These are phyloP conservation scores for Sinosuthora webbiana DNA, from an alignment of 2,113 vertebrate genomes.

Conservation along the genomic window DNA sequence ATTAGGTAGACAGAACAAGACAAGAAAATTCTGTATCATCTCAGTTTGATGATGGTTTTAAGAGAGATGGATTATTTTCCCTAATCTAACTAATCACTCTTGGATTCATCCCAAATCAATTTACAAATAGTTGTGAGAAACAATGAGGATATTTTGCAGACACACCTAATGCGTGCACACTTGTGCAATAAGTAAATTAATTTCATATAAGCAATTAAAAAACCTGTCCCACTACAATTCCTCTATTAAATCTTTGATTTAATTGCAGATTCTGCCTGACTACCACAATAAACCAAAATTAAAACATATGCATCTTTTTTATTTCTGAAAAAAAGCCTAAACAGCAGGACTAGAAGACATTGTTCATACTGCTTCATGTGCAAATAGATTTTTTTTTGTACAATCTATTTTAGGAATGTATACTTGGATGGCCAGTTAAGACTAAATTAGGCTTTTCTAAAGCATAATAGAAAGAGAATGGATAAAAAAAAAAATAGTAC, in stretches of 20 bases:
- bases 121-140: background rate
- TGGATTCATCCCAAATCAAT: background rate
- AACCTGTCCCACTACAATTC: background rate
- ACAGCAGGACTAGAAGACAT: background rate
- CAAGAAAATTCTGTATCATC: background rate
- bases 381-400: background rate
- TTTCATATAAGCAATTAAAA: background rate
- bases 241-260: background rate
- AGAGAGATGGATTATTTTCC: background rate
- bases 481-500: background rate
- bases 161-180: fast-evolving
- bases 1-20: background rate
- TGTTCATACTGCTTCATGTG: background rate
- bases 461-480: background rate
- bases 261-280: background rate
- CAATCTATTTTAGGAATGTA: background rate
- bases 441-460: background rate
- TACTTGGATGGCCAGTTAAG: background rate
- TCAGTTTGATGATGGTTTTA: background rate
- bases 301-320: background rate
- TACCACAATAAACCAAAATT: background rate
- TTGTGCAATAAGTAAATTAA: background rate
- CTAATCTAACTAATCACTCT: background rate
- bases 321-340: background rate
- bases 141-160: background rate